Conservation (phyloP, 2,888 invertebrate genomes). For the Acanthosepion lycidas region DNA sequence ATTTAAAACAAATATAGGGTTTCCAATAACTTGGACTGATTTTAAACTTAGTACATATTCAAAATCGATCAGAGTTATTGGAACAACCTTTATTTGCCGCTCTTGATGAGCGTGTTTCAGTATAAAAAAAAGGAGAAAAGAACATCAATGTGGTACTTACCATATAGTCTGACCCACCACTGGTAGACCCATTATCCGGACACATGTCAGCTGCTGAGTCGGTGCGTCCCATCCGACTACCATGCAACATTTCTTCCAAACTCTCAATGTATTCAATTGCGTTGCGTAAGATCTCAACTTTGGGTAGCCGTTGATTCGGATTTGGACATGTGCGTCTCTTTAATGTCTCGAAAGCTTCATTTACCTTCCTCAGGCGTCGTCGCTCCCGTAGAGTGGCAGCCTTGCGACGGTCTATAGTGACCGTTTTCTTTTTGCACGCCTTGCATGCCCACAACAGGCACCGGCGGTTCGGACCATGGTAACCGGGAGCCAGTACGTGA, state of each 20-base stretch:
- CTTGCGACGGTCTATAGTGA: conserved; percentile 94
- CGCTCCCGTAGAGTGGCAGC: conserved; percentile 97
- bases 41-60: too few relatives aligned
- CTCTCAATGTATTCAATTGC: conserved; percentile 97
- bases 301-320: conserved; percentile 95
- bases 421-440: conserved; percentile 93
- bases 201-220: conserved; percentile 55
- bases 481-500: conserved; percentile 75
- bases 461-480: conserved; percentile 78
- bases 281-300: conserved; percentile 96
- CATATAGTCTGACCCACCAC: conserved; percentile 70
- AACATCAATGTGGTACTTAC: conserved; percentile 56
- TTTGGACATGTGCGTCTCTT: conserved; percentile 94
- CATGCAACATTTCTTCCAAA: conserved; percentile 76
- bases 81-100: not conserved
- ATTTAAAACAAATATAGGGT: too few relatives aligned
- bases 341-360: conserved; percentile 97
- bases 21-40: too few relatives aligned
- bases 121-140: not conserved
- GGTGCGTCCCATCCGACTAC: conserved; percentile 60
- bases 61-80: too few relatives aligned
- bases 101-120: not conserved
- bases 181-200: conserved; percentile 67
- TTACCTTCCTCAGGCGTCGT: conserved; percentile 94
- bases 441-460: conserved; percentile 98